Evolutionary conservation across 2,797 vertebrate genomes (phyloP), one percentile per base, ranked within the genome.

Genomic region (Anabacerthia variegaticeps): DNA sequence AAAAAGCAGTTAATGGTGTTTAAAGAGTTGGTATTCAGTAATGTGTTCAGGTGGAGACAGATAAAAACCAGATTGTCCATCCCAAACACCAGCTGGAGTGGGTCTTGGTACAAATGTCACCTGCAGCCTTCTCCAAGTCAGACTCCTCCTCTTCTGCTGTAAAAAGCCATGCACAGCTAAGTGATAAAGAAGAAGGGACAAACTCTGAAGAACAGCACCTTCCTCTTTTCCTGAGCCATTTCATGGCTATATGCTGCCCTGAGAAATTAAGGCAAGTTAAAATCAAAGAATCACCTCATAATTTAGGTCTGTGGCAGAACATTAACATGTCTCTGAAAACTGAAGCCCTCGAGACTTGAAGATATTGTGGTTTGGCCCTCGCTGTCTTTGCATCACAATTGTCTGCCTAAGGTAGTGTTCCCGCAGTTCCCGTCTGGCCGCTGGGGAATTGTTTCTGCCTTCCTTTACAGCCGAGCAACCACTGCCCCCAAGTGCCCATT

Each of bases 401-500:
- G 14, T 80, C 82, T 32, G 59, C 26, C 62, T 34, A 5, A 8
- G 24, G 65, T 7, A 46, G 5, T 0, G 2, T 5, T 79, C 56
- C 12, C 2, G 2, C 26, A 6, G 54, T 2, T 94, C 43, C 41
- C 3, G 4, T 37, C 55, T 6, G 3, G 77, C 61, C 49, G 6
- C 8, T 41, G 27, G 39, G n/a, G 68, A 56, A 62, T 30, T n/a
- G 54, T 7, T 94, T 52, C 75, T 89, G 69, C 69, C 61, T 77
- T 62, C 44, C 71, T 76, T 78, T 78, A 89, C 85, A 89, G 62
- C 48, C 49, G 3, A 93, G 96, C 66, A 81, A 46, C 92, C 93
- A 94, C 95, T 97, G 95, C 96, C 95, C 95, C 92, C 93, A 95
- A 95, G 95, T 86, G 95, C 92, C 89, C 87, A 49, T 84, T 81